Evolutionary conservation across 1,140 invertebrate species (phyloP).

Genomic region (Pseudomyrmex dendroicus): DNA sequence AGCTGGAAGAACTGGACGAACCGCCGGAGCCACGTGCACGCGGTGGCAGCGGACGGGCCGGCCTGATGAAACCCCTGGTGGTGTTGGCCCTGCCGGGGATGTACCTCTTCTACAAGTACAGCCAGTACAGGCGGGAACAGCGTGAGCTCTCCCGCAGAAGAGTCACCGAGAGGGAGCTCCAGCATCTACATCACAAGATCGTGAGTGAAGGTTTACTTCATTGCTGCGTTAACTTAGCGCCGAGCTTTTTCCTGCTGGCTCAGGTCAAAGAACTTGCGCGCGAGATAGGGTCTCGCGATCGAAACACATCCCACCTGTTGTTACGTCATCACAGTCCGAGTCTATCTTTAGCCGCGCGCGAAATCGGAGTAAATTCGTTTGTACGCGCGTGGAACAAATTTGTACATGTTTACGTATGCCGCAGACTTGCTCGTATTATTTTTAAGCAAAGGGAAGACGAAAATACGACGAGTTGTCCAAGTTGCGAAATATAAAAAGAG

Average conservation of each 20-base stretch:
- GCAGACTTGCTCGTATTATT: neutral
- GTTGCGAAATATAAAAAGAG: neutral
- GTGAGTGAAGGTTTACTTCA: conserved; percentile 87
- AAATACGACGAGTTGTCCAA: neutral
- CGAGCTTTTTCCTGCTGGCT: neutral
- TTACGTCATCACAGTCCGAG: conserved; percentile 35
- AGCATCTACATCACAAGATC: conserved; percentile 95
- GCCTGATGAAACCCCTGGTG: conserved; percentile 91
- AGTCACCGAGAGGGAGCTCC: conserved; percentile 93
- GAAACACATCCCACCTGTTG: conserved; percentile 51
- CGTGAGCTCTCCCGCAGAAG: conserved; percentile 92
- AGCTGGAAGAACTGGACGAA: conserved; percentile 80
- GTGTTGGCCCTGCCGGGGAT: conserved; percentile 93
- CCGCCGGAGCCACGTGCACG: conserved; percentile 80
- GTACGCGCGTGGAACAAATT: neutral
- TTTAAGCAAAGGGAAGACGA: neutral
- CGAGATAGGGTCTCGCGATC: conserved; percentile 4
- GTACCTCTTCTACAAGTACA: conserved; percentile 96
- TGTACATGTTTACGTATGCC: conserved; percentile 2
- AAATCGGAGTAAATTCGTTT: neutral
- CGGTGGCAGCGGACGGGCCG: conserved; percentile 84
- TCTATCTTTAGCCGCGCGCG: neutral
- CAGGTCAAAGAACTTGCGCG: neutral
- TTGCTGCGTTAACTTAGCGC: neutral
- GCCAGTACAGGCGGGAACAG: conserved; percentile 93